Base-by-base conservation (phyloP, 2,888 invertebrate genomes). In the Hoplodrina ambigua region DNA sequence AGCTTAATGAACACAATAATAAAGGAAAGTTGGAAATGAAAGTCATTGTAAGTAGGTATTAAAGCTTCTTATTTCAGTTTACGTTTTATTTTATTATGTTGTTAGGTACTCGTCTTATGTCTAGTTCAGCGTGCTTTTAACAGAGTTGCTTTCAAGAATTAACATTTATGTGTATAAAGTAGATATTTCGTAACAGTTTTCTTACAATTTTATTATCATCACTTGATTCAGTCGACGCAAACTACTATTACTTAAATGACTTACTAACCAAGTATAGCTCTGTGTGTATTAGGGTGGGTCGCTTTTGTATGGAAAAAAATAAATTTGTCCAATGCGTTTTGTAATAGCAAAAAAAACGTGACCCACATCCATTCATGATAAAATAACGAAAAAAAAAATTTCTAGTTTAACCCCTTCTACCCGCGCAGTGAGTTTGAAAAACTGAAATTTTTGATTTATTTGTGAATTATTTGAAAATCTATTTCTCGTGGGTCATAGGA, bases 161-260 rank as follows among this genome's bases (percentile, higher is more conserved):
- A 65, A 75, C 75, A 50, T 74, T 55, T 74, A 55, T 65, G 55
- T n/a, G n/a, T n/a, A n/a, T n/a, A 74, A 55, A 8, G 41, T 13
- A 41, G 11, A 4, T 41, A 41, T 41, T 49, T 30, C 15, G 37
- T 66, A 65, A 75, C 49, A 71, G 49, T 74, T 64, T 33, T 25
- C 41, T 74, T 50, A 37, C 66, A 41, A 11, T 41, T 37, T 37
- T 65, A 74, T 44, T 71, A 75, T 71, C 50, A 75, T 74, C 66
- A 75, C 37, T 73, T 53, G 75, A 71, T 75, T 71, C 71, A 71
- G 71, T 71, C 71, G 20, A 74, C 41, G 13, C 66, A 8, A 62
- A 25, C 55, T 74, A 71, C 11, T 41, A 41, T 41, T 71, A 41
- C 25, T 25, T 71, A 65, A 30, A 55, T 49, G 33, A 71, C 33